phyloP scores from a whole-genome alignment of 2,797 vertebrate species.

The Pseudochromis fuscus region DNA sequence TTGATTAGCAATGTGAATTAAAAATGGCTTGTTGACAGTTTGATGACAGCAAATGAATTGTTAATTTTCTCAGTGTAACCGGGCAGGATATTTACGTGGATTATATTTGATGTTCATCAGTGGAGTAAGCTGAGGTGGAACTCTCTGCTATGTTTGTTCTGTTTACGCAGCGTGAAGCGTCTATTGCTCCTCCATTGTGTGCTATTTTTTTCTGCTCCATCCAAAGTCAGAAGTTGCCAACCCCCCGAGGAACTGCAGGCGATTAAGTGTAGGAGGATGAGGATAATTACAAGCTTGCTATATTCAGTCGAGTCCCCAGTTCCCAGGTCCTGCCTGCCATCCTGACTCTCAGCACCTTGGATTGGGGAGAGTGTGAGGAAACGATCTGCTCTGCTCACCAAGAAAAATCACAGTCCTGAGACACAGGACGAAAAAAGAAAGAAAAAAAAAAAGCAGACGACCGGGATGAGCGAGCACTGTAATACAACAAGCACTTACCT shows the following conservation, averaged over 20 bases:
- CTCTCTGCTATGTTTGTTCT: constrained; percentile 22
- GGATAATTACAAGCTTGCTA: constrained; percentile 67
- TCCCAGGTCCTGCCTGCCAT: constrained; percentile 44
- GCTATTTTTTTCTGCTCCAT: constrained; percentile 27
- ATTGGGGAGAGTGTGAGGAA: constrained; percentile 28
- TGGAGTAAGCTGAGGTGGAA: not conserved
- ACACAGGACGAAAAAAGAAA: not conserved
- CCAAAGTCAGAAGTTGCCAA: constrained; percentile 55
- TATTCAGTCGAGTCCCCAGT: constrained; percentile 45
- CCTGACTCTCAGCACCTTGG: constrained; percentile 20
- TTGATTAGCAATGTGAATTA: not conserved
- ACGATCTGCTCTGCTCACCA: constrained; percentile 34
- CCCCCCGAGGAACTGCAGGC: constrained; percentile 49
- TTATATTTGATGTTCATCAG: not conserved
- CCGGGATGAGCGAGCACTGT: not conserved
- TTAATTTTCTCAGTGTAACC: not conserved
- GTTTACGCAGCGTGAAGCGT: constrained; percentile 20
- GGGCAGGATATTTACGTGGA: not conserved
- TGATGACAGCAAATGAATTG: not conserved
- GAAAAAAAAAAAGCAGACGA: constrained; percentile 3
- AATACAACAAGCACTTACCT: constrained; percentile 4
- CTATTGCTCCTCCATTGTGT: constrained; percentile 38
- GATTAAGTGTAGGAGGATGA: constrained; percentile 63
- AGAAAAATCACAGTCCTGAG: constrained; percentile 7
- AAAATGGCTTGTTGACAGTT: not conserved